phyloP scores from a whole-genome alignment of 2,888 invertebrate species.

The Microchrysa polita region DNA sequence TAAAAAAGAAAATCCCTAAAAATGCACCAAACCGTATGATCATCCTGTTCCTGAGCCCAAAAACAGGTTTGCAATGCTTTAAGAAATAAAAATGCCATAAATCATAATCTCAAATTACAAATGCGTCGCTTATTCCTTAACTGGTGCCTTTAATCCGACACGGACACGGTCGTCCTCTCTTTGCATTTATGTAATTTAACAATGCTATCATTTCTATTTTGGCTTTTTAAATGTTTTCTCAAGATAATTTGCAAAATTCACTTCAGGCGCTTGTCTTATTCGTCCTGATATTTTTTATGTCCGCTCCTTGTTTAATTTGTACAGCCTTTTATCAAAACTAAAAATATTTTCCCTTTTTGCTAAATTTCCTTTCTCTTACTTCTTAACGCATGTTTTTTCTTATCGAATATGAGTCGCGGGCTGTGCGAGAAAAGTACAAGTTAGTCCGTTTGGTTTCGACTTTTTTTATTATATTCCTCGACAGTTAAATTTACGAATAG shows the following conservation, averaged over 20 bases:
- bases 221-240: neutral
- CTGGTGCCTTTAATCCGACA: conserved; percentile 34
- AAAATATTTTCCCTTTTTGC: no score
- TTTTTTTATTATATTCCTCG: no score
- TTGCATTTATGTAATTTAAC: neutral
- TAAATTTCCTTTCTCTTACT: no score
- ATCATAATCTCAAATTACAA: conserved; percentile 16
- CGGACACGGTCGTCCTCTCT: neutral
- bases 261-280: no score
- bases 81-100: conserved; percentile 31
- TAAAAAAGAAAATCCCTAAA: neutral
- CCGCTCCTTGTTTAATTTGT: no score
- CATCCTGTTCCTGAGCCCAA: conserved; percentile 27
- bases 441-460: no score
- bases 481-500: no score
- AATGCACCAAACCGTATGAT: conserved; percentile 28
- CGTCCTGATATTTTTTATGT: no score
- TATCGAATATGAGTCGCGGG: no score
- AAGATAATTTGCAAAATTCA: no score
- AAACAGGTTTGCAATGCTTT: conserved; percentile 36
- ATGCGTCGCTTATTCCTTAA: conserved; percentile 18
- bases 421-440: conserved; percentile 31
- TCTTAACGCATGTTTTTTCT: conserved; percentile 16
- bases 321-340: no score
- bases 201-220: conserved; percentile 6